A percentile compares a stretch with the other conserved stretches of the same genome.
phyloP scores from a whole-genome alignment of 2,797 vertebrate species.

The Harpagifer antarcticus region DNA sequence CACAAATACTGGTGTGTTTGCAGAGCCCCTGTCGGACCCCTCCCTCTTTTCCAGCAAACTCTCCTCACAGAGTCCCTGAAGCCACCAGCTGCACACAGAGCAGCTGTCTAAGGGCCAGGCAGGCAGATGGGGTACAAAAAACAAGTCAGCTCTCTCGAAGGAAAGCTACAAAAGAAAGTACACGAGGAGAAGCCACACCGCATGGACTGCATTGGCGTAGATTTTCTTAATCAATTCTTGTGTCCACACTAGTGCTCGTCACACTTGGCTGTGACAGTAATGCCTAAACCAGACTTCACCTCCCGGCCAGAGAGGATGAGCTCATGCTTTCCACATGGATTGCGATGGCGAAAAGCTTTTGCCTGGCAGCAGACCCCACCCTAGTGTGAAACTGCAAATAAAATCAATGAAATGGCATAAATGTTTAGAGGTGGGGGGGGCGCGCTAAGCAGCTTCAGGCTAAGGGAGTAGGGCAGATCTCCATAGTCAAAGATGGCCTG shows the following conservation, averaged over 20 bases:
- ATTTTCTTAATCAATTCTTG: conserved; percentile 45
- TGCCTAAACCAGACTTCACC: conserved; percentile 82
- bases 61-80: conserved; percentile 59
- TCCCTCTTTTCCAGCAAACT: conserved; percentile 70
- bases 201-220: neutral
- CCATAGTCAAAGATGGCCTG: conserved; percentile 51
- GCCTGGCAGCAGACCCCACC: conserved; percentile 84
- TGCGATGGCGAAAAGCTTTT: conserved; percentile 61
- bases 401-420: conserved; percentile 54
- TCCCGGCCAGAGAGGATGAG: conserved; percentile 78
- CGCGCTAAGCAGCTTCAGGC: conserved; percentile 8
- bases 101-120: conserved; percentile 83
- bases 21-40: conserved; percentile 66
- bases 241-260: conserved; percentile 24
- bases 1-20: conserved; percentile 59
- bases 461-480: conserved; percentile 28
- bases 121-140: conserved; percentile 67
- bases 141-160: conserved; percentile 40
- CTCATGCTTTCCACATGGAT: conserved; percentile 80
- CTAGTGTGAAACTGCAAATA: conserved; percentile 76
- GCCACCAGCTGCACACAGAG: conserved; percentile 84
- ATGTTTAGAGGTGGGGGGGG: conserved; percentile 5
- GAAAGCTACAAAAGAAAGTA: conserved; percentile 40
- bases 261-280: conserved; percentile 73
- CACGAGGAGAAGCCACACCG: conserved; percentile 14